Evolutionary conservation across 2,888 invertebrate genomes (phyloP).

Genomic region (Hipparchia semele): DNA sequence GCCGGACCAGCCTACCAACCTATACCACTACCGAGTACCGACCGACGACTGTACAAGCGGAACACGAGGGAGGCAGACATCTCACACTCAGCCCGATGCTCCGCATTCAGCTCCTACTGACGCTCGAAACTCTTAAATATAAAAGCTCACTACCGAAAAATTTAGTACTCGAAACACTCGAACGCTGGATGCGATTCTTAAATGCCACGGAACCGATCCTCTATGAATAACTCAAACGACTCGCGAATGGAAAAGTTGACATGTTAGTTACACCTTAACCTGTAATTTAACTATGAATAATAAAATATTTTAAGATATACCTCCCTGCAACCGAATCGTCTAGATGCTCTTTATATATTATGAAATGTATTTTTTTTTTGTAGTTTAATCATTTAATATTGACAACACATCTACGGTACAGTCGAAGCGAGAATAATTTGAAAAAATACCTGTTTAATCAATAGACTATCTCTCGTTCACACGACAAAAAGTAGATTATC

Average conservation of each 20-base stretch:
- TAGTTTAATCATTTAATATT: constrained; percentile 78
- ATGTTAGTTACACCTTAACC: constrained; percentile 70
- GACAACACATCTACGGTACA: constrained; percentile 83
- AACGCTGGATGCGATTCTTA: constrained; percentile 45
- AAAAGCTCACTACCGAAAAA: constrained; percentile 62
- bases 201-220: constrained; percentile 57
- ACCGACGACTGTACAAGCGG: constrained; percentile 44
- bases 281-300: constrained; percentile 79
- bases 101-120: constrained; percentile 36
- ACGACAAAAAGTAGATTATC: constrained; percentile 81
- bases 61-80: constrained; percentile 51
- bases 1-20: constrained; percentile 44
- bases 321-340: constrained; percentile 79
- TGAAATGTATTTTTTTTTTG: constrained; percentile 79
- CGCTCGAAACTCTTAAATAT: constrained; percentile 42
- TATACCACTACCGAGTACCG: constrained; percentile 40
- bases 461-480: constrained; percentile 81
- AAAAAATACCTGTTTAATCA: constrained; percentile 82
- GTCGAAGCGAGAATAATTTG: constrained; percentile 82
- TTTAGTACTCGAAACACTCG: constrained; percentile 57
- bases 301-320: constrained; percentile 79
- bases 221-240: constrained; percentile 61
- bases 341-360: constrained; percentile 79
- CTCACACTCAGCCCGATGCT: constrained; percentile 46
- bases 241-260: constrained; percentile 63